Base-by-base conservation (phyloP, 2,888 invertebrate species). In the Siphonodentalium dalli region DNA sequence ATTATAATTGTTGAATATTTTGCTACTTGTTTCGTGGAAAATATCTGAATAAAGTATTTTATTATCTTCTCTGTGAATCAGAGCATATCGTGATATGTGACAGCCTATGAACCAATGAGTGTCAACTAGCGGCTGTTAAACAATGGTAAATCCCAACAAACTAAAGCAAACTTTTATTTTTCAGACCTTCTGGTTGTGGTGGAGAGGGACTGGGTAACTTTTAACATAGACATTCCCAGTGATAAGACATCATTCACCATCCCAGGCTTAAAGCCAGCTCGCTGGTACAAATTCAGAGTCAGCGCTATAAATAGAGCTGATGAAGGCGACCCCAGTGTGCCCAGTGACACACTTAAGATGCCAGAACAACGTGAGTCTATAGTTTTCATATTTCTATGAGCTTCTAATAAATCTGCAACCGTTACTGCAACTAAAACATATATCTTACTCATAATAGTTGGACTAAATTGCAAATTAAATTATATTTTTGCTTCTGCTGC, bases 231-330 rank as follows among this genome's bases (percentile, higher is more conserved):
- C 49, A 91, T 96, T 1, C 91, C 92, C 79, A 92, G 94, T 0
- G 87, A 88, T 65, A 85, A 90, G 8, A 91, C 90, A 0, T 91
- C 92, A 0, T 92, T 91, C 76, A 93, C 93, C 0, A 92, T 97
- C 42, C 89, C 88, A 35, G 91, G 90, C 75, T 84, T 98, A 41
- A 58, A 93, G 82, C 97, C 98, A 0, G 95, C 97, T 0, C 90
- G 93, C 0, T 90, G 92, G 0, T 99, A 98, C 82, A 94, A 96
- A 81, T 99, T 99, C 83, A 86, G 97, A 59, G 92, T 99, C n/a
- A 92, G 92, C 61, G 95, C 98, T 13, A 90, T 95, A 11, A 99
- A 99, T 82, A 90, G 90, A 43, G 95, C 97, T 1, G 98, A 98
- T 0, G 93, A 96, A 78, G 97, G 98, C 3, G 89, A 90, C 1